Base-by-base conservation (phyloP, 1,140 invertebrate genomes). In the Drosophila tropicalis region DNA sequence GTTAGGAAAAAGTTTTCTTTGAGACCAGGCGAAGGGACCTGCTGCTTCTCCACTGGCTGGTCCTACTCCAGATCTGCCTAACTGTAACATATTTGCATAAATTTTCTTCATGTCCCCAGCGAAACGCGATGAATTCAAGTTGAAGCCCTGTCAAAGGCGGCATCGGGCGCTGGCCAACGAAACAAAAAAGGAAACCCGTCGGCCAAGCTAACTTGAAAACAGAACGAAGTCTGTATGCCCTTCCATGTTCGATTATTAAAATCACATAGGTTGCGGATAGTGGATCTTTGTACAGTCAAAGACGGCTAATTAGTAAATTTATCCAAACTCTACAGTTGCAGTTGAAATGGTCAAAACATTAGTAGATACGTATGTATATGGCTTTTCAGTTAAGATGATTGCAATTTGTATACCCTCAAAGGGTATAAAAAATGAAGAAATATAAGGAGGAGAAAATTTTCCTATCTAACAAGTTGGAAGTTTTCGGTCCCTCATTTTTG, bases 71-170 rank as follows among this genome's bases (percentile, higher is more conserved):
- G 44, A 19, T 51, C 44, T 22, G 44, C 44, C 32, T 36, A 73
- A 75, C 72, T 81, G 79, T 81, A 81, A 81, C 78, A 81, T 81
- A 81, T 81, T 81, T 81, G 78, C 77, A 81, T 81, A 81, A 76
- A 81, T 81, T 81, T 75, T 22, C 44, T 51, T 22, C 44, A 47
- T 47, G 64, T 58, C 63, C 57, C 44, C 55, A 61, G 74, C 65
- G 67, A 44, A 71, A 63, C 68, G 55, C 63, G 69, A 76, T 64
- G 62, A 72, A 81, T 69, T 76, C 78, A 79, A 64, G 66, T 67
- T 81, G 78, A 80, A 62, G 78, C 65, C 44, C 79, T 81, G 72
- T 81, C 79, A 81, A 62, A 68, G 47, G 44, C 44, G 44, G 44
- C 44, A 51, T 3, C 44, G 19, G 17, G 17, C 44, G 19, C 29